phyloP scores from a whole-genome alignment of 1,140 invertebrate genomes.

The Cryptotermes secundus region DNA sequence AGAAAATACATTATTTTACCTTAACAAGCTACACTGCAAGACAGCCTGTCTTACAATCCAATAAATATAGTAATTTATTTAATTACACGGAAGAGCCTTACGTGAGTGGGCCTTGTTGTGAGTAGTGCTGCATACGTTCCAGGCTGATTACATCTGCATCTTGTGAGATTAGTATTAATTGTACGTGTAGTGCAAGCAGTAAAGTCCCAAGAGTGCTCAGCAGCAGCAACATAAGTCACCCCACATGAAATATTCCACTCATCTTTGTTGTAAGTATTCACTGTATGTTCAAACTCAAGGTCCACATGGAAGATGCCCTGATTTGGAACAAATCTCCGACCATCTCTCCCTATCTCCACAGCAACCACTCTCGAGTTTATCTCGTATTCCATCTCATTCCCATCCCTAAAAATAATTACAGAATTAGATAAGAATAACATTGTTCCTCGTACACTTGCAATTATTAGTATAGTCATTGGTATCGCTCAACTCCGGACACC shows the following conservation, averaged over 20 bases:
- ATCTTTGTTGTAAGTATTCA: constrained; percentile 41
- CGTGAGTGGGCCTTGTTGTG: constrained; percentile 44
- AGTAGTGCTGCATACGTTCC: constrained; percentile 59
- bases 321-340: constrained; percentile 37
- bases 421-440: constrained; percentile 27
- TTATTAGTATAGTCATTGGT: too few relatives aligned
- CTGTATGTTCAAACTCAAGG: constrained; percentile 46
- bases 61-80: too few relatives aligned
- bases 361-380: constrained; percentile 61
- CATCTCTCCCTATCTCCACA: constrained; percentile 48
- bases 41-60: too few relatives aligned
- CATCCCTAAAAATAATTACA: constrained; percentile 53
- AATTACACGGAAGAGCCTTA: background rate
- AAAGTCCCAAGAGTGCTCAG: constrained; percentile 40
- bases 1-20: too few relatives aligned
- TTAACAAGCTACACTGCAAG: too few relatives aligned
- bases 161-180: background rate
- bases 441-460: background rate
- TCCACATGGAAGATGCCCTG: constrained; percentile 47
- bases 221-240: constrained; percentile 46
- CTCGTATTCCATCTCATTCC: constrained; percentile 64
- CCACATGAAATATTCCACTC: constrained; percentile 56
- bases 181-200: constrained; percentile 28
- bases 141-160: constrained; percentile 38
- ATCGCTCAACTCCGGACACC: too few relatives aligned